Evolutionary conservation across 2,888 invertebrate genomes (phyloP).

Genomic region (Plemyria rubiginata): DNA sequence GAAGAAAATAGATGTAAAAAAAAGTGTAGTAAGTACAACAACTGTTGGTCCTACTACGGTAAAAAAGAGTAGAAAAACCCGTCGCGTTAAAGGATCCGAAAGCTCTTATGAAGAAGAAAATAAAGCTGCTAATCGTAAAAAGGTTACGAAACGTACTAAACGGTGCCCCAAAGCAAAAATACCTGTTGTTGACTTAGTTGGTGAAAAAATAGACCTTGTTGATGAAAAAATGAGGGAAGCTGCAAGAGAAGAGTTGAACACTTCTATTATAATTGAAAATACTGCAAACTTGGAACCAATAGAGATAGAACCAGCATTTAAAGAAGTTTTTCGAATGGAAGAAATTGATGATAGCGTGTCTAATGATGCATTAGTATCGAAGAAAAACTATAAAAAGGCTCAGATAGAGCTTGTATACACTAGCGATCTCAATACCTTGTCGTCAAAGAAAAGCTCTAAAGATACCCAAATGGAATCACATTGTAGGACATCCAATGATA

Average conservation of each 20-base stretch:
- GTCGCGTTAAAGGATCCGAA: constrained; percentile 44
- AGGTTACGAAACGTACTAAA: constrained; percentile 30
- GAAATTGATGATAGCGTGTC: constrained; percentile 43
- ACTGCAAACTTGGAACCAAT: constrained; percentile 22
- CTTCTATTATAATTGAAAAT: constrained; percentile 54
- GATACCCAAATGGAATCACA: background rate
- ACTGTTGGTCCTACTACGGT: constrained; percentile 47
- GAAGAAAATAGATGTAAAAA: constrained; percentile 50
- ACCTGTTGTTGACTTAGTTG: constrained; percentile 44
- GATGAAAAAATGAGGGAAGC: constrained; percentile 68
- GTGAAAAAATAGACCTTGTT: constrained; percentile 5
- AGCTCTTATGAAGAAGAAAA: constrained; percentile 46
- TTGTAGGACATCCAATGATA: constrained; percentile 12
- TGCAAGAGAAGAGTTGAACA: constrained; percentile 53
- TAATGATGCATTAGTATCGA: constrained; percentile 21
- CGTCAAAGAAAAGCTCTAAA: constrained; percentile 1
- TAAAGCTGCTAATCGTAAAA: constrained; percentile 39
- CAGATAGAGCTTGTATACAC: background rate
- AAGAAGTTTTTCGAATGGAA: constrained; percentile 56
- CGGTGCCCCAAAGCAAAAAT: constrained; percentile 24
- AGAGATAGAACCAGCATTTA: constrained; percentile 48
- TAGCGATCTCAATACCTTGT: constrained; percentile 3
- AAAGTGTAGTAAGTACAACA: constrained; percentile 48
- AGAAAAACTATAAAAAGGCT: background rate
- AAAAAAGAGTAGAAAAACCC: constrained; percentile 33